Evolutionary conservation across 2,113 vertebrate genomes (phyloP).

Genomic region (Craseonycteris thonglongyai): DNA sequence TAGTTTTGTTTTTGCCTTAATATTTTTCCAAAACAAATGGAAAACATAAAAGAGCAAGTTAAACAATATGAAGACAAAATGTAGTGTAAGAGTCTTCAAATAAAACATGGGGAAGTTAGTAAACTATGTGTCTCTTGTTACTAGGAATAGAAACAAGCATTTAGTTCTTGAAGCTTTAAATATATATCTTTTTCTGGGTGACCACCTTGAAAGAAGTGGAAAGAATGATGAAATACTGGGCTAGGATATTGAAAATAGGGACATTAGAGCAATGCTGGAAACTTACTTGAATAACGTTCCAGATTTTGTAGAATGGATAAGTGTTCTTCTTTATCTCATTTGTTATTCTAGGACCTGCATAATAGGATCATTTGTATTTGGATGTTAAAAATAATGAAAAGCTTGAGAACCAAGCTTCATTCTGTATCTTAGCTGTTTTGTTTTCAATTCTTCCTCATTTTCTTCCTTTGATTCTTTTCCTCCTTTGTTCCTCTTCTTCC

Average conservation of each 20-base stretch:
- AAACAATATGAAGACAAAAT: background rate
- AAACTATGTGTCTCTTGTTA: background rate
- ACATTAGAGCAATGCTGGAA: background rate
- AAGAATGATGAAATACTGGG: background rate
- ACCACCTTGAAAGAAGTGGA: background rate
- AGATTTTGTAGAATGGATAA: background rate
- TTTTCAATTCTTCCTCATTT: background rate
- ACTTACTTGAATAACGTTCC: background rate
- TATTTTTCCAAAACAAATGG: conserved; percentile 27
- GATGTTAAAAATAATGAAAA: background rate
- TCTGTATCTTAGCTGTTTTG: background rate
- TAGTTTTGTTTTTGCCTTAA: conserved; percentile 56
- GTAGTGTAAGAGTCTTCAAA: background rate
- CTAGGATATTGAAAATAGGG: background rate
- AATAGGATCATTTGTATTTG: background rate
- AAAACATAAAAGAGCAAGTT: background rate
- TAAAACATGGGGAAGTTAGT: background rate
- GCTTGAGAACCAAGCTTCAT: background rate
- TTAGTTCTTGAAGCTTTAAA: background rate
- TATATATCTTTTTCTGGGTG: background rate
- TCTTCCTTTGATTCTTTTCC: background rate
- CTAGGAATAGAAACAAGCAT: background rate
- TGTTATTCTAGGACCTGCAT: background rate
- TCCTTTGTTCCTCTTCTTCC: background rate
- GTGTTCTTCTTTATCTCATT: background rate